These are phyloP conservation scores for Delichon dasypus DNA, from an alignment of 2,797 vertebrate genomes.

Conservation along the genomic window DNA sequence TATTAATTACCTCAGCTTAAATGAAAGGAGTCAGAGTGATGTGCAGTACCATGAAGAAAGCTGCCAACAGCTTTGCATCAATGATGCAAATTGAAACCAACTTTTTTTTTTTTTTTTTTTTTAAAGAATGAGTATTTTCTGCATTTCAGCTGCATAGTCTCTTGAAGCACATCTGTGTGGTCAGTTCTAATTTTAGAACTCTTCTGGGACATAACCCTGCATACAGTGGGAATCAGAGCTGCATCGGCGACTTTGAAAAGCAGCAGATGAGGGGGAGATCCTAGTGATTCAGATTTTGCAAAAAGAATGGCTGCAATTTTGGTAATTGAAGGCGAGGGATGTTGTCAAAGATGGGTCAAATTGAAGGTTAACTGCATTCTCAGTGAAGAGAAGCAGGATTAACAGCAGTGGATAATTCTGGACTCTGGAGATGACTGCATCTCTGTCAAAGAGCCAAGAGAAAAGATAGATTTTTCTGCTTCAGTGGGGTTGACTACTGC, in stretches of 20 bases:
- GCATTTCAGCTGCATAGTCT: constrained; percentile 9
- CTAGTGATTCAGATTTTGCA: neutral
- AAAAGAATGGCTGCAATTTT: neutral
- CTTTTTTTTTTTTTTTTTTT: neutral
- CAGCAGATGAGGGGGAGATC: constrained; percentile 1
- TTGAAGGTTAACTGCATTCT: neutral
- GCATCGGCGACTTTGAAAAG: neutral
- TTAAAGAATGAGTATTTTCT: neutral
- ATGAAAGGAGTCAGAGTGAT: neutral
- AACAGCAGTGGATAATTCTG: constrained; percentile 28
- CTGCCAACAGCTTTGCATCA: neutral
- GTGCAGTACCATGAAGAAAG: neutral
- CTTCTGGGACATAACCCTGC: neutral
- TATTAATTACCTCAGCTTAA: constrained; percentile 50
- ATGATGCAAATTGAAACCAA: neutral
- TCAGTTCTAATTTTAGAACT: constrained; percentile 59
- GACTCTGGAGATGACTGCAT: constrained; percentile 17
- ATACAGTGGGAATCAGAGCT: neutral
- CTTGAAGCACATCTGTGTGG: constrained; percentile 59
- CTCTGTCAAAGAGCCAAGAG: constrained; percentile 47
- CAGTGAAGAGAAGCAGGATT: constrained; percentile 25
- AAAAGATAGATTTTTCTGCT: constrained; percentile 46
- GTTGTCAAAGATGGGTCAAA: neutral
- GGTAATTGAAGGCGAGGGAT: neutral
- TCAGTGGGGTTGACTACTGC: neutral